Conservation (phyloP, 1,140 invertebrate genomes). For the Caenorhabditis latens region DNA sequence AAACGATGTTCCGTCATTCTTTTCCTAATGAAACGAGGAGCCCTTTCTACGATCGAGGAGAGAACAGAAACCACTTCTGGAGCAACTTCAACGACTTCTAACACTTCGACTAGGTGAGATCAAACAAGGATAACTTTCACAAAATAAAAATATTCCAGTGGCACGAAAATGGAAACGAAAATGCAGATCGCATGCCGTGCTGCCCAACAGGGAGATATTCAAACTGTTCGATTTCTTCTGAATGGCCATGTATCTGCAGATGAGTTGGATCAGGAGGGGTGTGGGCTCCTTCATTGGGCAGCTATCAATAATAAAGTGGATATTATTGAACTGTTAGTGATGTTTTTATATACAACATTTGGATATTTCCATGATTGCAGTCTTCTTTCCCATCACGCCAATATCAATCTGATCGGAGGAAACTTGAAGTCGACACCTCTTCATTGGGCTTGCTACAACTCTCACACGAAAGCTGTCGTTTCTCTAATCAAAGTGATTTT, state of each 20-base stretch:
- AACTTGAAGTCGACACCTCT: constrained; percentile 24
- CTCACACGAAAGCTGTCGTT: background rate
- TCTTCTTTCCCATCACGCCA: background rate
- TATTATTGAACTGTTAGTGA: constrained; percentile 19
- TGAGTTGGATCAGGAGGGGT: constrained; percentile 22
- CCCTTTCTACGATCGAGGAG: constrained; percentile 20
- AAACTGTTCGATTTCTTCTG: constrained; percentile 28
- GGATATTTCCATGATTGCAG: background rate
- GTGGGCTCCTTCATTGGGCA: constrained; percentile 39
- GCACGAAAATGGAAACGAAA: constrained; percentile 9
- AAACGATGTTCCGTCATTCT: background rate
- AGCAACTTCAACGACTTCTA: constrained; percentile 3
- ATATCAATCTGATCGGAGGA: constrained; percentile 15
- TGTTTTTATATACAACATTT: background rate
- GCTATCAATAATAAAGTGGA: constrained; percentile 12
- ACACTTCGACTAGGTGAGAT: background rate
- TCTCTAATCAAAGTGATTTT: background rate
- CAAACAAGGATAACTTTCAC: background rate
- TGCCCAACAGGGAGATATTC: constrained; percentile 6
- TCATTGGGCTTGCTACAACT: constrained; percentile 39
- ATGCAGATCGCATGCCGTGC: background rate
- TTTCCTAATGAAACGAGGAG: background rate
- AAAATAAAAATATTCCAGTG: background rate
- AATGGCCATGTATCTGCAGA: constrained; percentile 38
- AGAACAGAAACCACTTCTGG: constrained; percentile 2